Conservation (phyloP, 2,113 vertebrate species). For the Neotragus pygmaeus region DNA sequence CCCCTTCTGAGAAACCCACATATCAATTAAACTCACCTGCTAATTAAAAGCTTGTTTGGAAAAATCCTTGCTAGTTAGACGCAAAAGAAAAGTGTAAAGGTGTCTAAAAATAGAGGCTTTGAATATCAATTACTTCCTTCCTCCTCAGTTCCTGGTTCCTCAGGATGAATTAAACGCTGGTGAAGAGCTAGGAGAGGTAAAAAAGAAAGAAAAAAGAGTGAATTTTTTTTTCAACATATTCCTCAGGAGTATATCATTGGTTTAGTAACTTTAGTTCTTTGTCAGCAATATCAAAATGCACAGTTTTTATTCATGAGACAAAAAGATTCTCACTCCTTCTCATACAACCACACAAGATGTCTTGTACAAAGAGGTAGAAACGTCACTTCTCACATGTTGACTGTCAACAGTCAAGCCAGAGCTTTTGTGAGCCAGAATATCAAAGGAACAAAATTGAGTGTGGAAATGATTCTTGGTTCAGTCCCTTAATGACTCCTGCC, state of each 20-base stretch:
- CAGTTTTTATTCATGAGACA: conserved; percentile 32
- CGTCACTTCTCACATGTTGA: not conserved
- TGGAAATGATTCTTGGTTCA: not conserved
- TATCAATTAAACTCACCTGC: conserved; percentile 85
- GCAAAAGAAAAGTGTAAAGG: conserved; percentile 79
- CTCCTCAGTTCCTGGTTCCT: conserved; percentile 70
- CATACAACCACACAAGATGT: not conserved
- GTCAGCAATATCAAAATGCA: conserved; percentile 37
- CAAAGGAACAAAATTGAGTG: not conserved
- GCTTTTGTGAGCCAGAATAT: not conserved
- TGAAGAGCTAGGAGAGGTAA: conserved; percentile 49
- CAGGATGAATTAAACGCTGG: conserved; percentile 73
- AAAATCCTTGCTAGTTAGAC: conserved; percentile 80
- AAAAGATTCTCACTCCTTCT: not conserved
- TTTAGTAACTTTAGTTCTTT: conserved; percentile 19
- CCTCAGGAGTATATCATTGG: not conserved
- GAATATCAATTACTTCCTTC: conserved; percentile 85
- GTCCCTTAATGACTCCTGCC: not conserved
- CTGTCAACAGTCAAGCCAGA: conserved; percentile 13
- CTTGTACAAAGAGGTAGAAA: not conserved
- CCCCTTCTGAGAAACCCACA: conserved; percentile 74
- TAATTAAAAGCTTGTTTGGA: conserved; percentile 85
- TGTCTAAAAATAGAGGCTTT: conserved; percentile 81
- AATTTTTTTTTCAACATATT: not conserved
- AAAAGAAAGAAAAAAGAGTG: conserved; percentile 44